Percentiles rank a stretch among this genome's conserved stretches.
Conservation (phyloP, 2,797 vertebrate species). For the Lagodon rhomboides region DNA sequence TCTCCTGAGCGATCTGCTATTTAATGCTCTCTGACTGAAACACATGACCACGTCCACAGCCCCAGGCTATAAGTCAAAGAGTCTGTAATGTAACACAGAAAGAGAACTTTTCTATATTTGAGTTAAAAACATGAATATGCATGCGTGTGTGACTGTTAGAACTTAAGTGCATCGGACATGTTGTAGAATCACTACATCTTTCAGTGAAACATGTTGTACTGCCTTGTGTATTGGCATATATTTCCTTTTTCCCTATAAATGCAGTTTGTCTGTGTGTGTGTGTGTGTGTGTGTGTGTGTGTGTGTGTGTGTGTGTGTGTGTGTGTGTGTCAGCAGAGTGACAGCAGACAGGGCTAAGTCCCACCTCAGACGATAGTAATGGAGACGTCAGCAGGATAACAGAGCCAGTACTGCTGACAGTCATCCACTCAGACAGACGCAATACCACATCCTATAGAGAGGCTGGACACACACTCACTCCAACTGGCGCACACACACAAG, state of each 20-base stretch:
- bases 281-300: neutral
- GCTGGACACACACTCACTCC: constrained; percentile 21
- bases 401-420: constrained; percentile 55
- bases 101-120: neutral
- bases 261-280: neutral
- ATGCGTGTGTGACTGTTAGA: neutral
- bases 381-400: constrained; percentile 63
- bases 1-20: constrained; percentile 55
- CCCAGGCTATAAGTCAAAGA: constrained; percentile 23
- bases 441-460: constrained; percentile 25
- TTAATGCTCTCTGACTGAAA: constrained; percentile 54
- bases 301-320: constrained; percentile 5
- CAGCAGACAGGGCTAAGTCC: constrained; percentile 47
- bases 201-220: neutral
- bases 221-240: neutral
- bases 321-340: constrained; percentile 44
- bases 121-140: constrained; percentile 7
- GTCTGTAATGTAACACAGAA: constrained; percentile 27
- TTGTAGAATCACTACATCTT: no score
- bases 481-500: neutral
- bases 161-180: no score
- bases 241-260: neutral
- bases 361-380: constrained; percentile 60
- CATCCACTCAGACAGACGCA: constrained; percentile 55
- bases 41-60: constrained; percentile 50